Evolutionary conservation across 1,140 invertebrate genomes (phyloP).

Genomic region (Vollenhovia emeryi): DNA sequence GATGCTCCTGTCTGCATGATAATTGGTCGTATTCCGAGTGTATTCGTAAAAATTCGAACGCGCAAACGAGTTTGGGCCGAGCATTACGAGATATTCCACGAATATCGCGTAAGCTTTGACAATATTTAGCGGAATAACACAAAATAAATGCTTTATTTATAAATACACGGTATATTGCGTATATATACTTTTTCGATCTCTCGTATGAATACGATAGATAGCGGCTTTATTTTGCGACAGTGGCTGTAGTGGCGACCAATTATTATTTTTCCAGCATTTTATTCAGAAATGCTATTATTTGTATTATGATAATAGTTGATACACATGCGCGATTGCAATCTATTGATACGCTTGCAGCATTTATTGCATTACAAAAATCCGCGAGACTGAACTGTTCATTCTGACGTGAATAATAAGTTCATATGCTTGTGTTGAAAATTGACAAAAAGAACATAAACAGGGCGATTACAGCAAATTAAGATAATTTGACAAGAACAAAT

Average conservation of each 20-base stretch:
- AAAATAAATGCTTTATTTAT: constrained; percentile 34
- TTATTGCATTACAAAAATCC: background rate
- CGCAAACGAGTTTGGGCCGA: constrained; percentile 18
- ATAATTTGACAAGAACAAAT: background rate
- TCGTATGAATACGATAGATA: background rate
- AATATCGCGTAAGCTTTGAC: constrained; percentile 17
- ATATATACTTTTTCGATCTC: background rate
- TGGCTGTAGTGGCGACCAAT: background rate
- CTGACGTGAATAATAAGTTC: constrained; percentile 9
- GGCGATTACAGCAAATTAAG: constrained; percentile 12
- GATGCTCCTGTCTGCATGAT: constrained; percentile 48
- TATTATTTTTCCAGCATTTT: background rate
- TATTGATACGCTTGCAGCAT: constrained; percentile 9
- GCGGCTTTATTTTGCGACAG: background rate
- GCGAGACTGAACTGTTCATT: constrained; percentile 1
- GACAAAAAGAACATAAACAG: background rate
- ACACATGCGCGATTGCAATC: constrained; percentile 11
- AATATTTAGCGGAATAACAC: constrained; percentile 11
- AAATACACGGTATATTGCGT: background rate
- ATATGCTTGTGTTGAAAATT: too few species aligned
- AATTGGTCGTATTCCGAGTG: constrained; percentile 25
- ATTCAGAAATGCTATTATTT: background rate
- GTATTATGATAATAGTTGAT: background rate
- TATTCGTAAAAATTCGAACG: constrained; percentile 27
- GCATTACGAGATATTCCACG: constrained; percentile 31